phyloP scores from a whole-genome alignment of 92 coral and sea anemone genomes.

The Siderastrea siderea region DNA sequence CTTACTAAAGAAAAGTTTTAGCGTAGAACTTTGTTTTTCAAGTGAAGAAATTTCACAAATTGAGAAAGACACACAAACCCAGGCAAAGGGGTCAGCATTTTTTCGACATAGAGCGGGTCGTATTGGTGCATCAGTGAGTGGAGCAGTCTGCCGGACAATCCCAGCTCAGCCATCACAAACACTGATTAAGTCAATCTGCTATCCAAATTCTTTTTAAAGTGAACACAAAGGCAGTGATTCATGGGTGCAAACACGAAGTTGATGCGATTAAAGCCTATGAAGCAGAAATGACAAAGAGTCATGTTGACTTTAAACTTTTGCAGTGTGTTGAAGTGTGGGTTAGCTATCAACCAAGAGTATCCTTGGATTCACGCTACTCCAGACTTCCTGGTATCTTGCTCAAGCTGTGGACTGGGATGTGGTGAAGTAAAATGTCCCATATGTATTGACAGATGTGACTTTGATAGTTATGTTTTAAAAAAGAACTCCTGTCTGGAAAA shows the following conservation, averaged over 20 bases:
- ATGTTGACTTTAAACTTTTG: conserved; percentile 11
- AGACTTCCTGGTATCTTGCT: conserved; percentile 39
- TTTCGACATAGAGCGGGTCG: conserved; percentile 43
- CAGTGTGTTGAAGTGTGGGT: conserved; percentile 57
- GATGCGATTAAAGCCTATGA: background rate
- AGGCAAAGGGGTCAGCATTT: conserved; percentile 35
- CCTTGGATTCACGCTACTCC: conserved; percentile 27
- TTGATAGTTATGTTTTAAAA: conserved; percentile 41
- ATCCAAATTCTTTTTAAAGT: conserved; percentile 38
- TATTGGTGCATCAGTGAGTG: conserved; percentile 38
- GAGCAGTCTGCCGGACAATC: conserved; percentile 48
- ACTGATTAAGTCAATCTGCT: conserved; percentile 39
- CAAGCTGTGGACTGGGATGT: conserved; percentile 51
- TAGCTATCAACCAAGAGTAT: conserved; percentile 42
- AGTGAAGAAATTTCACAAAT: too few relatives aligned
- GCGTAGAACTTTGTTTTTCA: too few relatives aligned
- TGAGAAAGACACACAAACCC: conserved; percentile 3
- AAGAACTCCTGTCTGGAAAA: conserved; percentile 54
- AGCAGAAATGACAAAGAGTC: background rate
- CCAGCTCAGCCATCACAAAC: conserved; percentile 53
- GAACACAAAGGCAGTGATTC: conserved; percentile 26
- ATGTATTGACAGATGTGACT: conserved; percentile 36
- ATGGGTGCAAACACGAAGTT: conserved; percentile 18
- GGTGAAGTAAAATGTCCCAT: conserved; percentile 57
- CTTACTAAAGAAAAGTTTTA: too few relatives aligned